Base-by-base conservation (phyloP, 2,113 vertebrate genomes). In the Archilochus colubris region DNA sequence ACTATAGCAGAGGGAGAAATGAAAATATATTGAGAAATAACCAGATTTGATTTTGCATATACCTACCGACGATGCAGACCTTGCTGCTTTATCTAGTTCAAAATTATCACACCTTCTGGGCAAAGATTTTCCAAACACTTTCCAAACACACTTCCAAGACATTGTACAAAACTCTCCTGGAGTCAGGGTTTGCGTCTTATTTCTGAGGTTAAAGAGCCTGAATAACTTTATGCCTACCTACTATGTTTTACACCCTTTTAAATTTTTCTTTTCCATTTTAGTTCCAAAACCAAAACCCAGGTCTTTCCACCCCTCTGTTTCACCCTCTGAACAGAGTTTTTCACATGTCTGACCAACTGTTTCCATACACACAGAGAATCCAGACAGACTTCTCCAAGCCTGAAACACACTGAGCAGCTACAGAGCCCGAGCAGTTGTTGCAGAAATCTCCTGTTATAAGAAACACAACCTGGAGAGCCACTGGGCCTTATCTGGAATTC, bases 41-140 rank as follows among this genome's bases (percentile, higher is more conserved):
- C 40, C 72, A 82, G 43, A 23, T 21, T 11, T 31, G 23, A 58
- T 30, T 19, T 15, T 18, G 67, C 22, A 10, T 8, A 15, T 1
- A 5, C 0, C 63, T 28, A 10, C 48, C 63, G 5, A 1, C 0
- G 21, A 15, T 22, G 15, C 59, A 79, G 50, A 13, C 21, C 61
- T 28, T 18, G 1, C 44, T 61, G 59, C 62, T 85, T 14, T 1
- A 76, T 10, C 25, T 7, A 5, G 2, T 33, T 25, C 61, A 22
- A 4, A 85, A 9, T 1, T 0, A 10, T 15, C 55, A 51, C 33
- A 46, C 11, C 27, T 46, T 14, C 43, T 51, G 57, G 31, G 9
- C 7, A 16, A 18, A 44, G 1, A 12, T n/a, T 68, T 59, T 72
- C 54, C 54, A 69, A 68, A 43, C 33, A 33, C 33, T 33, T 33